Evolutionary conservation across 1,140 invertebrate species (phyloP).

Genomic region (Cotesia typhae): DNA sequence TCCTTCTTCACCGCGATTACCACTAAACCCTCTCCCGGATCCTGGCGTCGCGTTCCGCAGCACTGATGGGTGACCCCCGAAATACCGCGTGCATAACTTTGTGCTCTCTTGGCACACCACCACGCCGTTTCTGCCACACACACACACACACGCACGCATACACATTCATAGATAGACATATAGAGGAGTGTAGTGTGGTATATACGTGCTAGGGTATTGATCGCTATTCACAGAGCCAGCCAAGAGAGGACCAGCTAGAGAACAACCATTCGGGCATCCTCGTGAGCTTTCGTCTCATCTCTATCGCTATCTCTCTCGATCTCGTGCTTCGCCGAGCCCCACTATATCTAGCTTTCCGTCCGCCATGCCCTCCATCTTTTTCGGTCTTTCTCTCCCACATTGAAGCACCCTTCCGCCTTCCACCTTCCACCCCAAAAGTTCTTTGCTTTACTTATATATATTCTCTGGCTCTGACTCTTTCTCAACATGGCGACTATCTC

Average conservation of each 20-base stretch:
- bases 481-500: conserved; percentile 31
- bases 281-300: conserved; percentile 45
- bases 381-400: not conserved
- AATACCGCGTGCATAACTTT: conserved; percentile 59
- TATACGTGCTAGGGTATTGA: conserved; percentile 46
- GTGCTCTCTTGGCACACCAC: conserved; percentile 56
- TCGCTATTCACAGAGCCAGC: conserved; percentile 46
- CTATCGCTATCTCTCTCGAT: conserved; percentile 20
- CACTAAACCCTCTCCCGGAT: conserved; percentile 22
- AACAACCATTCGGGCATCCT: conserved; percentile 48
- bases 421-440: not conserved
- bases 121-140: not conserved
- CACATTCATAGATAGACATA: not conserved
- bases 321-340: conserved; percentile 10
- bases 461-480: not conserved
- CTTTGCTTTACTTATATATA: no score
- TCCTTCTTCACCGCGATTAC: conserved; percentile 12
- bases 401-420: no score
- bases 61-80: conserved; percentile 46
- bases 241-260: conserved; percentile 56
- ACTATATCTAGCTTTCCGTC: not conserved
- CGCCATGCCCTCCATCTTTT: not conserved
- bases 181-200: not conserved
- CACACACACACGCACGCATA: conserved; percentile 6
- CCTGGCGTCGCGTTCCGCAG: conserved; percentile 32